Evolutionary conservation across 2,797 vertebrate species (phyloP), one percentile per base, ranked within the genome.

Genomic region (Spatula versicolor): DNA sequence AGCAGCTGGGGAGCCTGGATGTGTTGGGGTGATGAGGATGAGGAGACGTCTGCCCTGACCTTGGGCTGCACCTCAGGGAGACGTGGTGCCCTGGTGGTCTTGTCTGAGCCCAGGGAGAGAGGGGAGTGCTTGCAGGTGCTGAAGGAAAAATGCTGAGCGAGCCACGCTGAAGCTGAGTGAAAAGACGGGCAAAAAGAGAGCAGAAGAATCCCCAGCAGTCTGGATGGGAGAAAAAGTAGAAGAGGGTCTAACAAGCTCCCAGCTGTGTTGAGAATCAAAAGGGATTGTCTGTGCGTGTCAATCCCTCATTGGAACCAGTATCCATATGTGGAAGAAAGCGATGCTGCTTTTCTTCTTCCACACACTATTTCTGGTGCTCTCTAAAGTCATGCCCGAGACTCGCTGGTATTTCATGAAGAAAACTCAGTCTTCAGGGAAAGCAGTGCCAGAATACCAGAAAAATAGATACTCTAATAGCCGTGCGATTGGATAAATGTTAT

Each of bases 351-450:
- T 71, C 66, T 88, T 35, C 52, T 64, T 62, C 73, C 64, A 9
- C 19, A 18, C 87, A 58, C 89, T 84, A n/a, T 95, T 96, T 88
- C 81, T 95, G 69, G 85, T 86, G 83, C 58, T 96, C 58, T 86
- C 69, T 48, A 28, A 88, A 93, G 83, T 59, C 73, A 8, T 64
- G 73, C n/a, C 58, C 35, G 31, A 39, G 64, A 11, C 56, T 74
- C 0, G 1, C 48, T 91, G 90, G 83, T 35, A 90, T 95, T 86
- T 86, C 31, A 43, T 45, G 33, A 28, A 46, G 89, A 91, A 93
- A 91, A 83, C 69, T 91, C n/a, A 5, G 35, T 58, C 71, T 86
- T 64, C 33, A 23, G 75, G 73, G 76, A 41, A 72, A 87, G 52
- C 60, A 45, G 64, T 45, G 66, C 74, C 92, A 92, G 73, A 86